phyloP scores from a whole-genome alignment of 2,888 invertebrate species.

The Incurvaria masculella region DNA sequence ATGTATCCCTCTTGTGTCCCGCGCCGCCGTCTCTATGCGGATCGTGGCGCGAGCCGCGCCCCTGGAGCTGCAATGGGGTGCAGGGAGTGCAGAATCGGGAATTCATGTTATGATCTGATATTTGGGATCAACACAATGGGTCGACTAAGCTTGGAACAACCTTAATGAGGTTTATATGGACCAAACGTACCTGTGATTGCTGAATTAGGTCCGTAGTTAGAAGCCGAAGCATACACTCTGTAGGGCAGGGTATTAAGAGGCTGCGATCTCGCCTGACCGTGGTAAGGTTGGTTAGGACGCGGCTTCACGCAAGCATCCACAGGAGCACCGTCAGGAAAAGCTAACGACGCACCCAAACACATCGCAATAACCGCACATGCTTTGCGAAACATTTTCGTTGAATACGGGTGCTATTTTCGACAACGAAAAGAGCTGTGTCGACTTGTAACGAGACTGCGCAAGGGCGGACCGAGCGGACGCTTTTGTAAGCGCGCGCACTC shows the following conservation, averaged over 20 bases:
- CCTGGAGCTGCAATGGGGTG: too few relatives aligned
- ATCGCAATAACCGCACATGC: slow-evolving; percentile 29
- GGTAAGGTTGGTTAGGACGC: slow-evolving; percentile 72
- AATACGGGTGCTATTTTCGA: background rate
- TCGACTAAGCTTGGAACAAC: too few relatives aligned
- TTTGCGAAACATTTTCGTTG: slow-evolving; percentile 27
- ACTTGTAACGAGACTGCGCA: slow-evolving; percentile 35
- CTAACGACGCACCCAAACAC: slow-evolving; percentile 33
- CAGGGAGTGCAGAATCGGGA: too few relatives aligned
- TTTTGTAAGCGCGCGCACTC: slow-evolving; percentile 37
- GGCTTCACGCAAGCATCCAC: slow-evolving; percentile 77
- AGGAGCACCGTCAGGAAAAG: slow-evolving; percentile 80
- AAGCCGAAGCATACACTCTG: slow-evolving; percentile 62
- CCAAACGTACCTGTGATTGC: slow-evolving; percentile 62
- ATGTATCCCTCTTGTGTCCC: too few relatives aligned
- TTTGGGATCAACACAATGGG: too few relatives aligned
- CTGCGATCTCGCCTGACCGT: slow-evolving; percentile 69
- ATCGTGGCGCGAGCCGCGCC: too few relatives aligned
- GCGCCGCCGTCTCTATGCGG: too few relatives aligned
- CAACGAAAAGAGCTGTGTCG: slow-evolving; percentile 17
- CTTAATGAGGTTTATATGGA: too few relatives aligned
- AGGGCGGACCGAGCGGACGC: slow-evolving; percentile 30
- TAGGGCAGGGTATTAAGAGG: slow-evolving; percentile 63
- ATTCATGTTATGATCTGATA: too few relatives aligned
- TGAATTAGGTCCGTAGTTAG: slow-evolving; percentile 64